Conservation (phyloP, 1,140 invertebrate species). For the Drosophila santomea region DNA sequence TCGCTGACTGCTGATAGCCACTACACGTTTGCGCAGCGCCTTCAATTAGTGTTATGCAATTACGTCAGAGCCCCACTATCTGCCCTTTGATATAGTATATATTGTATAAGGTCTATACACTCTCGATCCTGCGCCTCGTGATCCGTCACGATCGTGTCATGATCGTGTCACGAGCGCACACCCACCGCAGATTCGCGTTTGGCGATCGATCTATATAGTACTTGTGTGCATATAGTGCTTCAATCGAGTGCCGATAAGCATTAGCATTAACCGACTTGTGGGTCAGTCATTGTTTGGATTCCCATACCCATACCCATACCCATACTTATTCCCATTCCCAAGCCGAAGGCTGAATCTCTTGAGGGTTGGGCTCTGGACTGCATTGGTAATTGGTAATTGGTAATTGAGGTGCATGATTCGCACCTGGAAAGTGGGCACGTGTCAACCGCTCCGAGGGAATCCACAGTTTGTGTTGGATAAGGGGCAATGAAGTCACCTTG, state of each 20-base stretch:
- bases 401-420: not conserved
- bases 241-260: slow-evolving; percentile 29
- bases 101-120: no score
- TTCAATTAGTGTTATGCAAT: slow-evolving; percentile 56
- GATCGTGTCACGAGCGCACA: slow-evolving; percentile 17
- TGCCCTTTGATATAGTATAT: not conserved
- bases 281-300: slow-evolving; percentile 33
- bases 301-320: not conserved
- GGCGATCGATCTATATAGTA: not conserved
- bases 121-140: slow-evolving; percentile 33
- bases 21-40: slow-evolving; percentile 59
- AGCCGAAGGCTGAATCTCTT: slow-evolving; percentile 14
- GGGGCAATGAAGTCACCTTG: not conserved
- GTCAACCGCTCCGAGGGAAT: not conserved
- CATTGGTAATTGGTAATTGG: not conserved
- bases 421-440: not conserved
- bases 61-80: slow-evolving; percentile 41
- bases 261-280: not conserved
- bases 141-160: not conserved
- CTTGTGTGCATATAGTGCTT: not conserved
- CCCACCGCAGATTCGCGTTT: not conserved
- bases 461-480: not conserved
- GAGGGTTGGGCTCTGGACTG: slow-evolving; percentile 6
- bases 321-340: not conserved
- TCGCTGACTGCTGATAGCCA: slow-evolving; percentile 41